Percentiles rank a stretch among this genome's conserved stretches.
Conservation (phyloP, 2,888 invertebrate genomes). For the Acronicta leporina region DNA sequence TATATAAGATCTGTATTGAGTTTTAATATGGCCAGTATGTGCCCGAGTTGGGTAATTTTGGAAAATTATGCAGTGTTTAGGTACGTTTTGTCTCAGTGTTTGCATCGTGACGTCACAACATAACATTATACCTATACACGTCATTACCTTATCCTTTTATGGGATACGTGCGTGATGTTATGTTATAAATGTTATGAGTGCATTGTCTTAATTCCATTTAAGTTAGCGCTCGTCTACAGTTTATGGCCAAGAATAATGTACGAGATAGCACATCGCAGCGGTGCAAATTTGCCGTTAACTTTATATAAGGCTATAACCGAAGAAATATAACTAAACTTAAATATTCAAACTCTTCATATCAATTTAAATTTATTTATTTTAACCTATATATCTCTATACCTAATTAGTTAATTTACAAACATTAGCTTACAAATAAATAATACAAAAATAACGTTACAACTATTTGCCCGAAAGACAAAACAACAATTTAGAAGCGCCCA, state of each 20-base stretch:
- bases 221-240: background rate
- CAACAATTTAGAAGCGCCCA: constrained; percentile 79
- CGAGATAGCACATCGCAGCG: constrained; percentile 8
- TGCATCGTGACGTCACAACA: too few relatives aligned
- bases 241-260: constrained; percentile 7
- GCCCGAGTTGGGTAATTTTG: too few relatives aligned
- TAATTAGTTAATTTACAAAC: constrained; percentile 87
- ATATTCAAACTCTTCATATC: constrained; percentile 24
- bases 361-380: constrained; percentile 69
- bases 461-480: constrained; percentile 76
- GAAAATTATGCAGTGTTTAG: background rate
- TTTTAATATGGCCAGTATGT: too few relatives aligned
- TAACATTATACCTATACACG: too few relatives aligned
- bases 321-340: background rate
- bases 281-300: constrained; percentile 33
- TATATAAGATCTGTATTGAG: background rate
- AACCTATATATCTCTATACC: constrained; percentile 82
- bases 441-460: constrained; percentile 85
- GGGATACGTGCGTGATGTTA: too few relatives aligned
- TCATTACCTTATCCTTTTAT: too few relatives aligned
- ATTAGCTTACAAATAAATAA: constrained; percentile 88
- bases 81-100: background rate
- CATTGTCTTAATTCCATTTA: background rate
- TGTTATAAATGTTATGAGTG: background rate
- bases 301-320: constrained; percentile 42